Evolutionary conservation across 2,888 invertebrate genomes (phyloP), one percentile per base, ranked within the genome.

Genomic region (Eubasilissa splendida): DNA sequence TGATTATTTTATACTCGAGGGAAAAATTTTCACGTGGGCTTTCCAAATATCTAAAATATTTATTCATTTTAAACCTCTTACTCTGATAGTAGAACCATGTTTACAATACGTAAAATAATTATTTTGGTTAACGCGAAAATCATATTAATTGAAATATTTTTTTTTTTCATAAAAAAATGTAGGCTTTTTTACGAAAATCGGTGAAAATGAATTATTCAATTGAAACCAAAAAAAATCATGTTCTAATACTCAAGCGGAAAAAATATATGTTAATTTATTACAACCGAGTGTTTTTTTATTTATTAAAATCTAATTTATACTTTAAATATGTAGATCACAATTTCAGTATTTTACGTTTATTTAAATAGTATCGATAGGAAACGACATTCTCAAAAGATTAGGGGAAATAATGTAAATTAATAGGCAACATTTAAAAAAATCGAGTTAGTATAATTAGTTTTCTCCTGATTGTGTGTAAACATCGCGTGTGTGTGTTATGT

Each of bases 321-420:
- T 71, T 71, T 54, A 71, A 53, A 54, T 71, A 53, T 54, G 71
- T 71, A 71, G 71, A 71, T 71, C 71, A 71, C 71, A 71, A 53
- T 71, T 71, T 71, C 71, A 71, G 71, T 71, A 71, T 71, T 71
- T 70, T 71, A 53, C 54, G 14, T 53, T 33, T 71, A 71, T 52
- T 68, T 50, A 52, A 50, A 68, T 12, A 63, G 63, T 50, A 50
- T 54, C 71, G 68, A 68, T 68, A 52, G 33, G 50, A 68, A 68
- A 68, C 52, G n/a, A 68, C 68, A 52, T 4, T 12, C 31, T 63
- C 31, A 33, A 65, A 65, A 68, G 5, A 50, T n/a, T 50, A 7
- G 42, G 42, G 42, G 7, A 42, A 42, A 42, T 42, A 42, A 42
- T 42, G 7, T 42, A 42, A 42, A 42, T 42, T 4, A 42, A 42